A percentile compares a stretch with the other conserved stretches of the same genome.
Evolutionary conservation across 1,140 invertebrate genomes (phyloP).

Genomic region (Drosophila nebulosa): DNA sequence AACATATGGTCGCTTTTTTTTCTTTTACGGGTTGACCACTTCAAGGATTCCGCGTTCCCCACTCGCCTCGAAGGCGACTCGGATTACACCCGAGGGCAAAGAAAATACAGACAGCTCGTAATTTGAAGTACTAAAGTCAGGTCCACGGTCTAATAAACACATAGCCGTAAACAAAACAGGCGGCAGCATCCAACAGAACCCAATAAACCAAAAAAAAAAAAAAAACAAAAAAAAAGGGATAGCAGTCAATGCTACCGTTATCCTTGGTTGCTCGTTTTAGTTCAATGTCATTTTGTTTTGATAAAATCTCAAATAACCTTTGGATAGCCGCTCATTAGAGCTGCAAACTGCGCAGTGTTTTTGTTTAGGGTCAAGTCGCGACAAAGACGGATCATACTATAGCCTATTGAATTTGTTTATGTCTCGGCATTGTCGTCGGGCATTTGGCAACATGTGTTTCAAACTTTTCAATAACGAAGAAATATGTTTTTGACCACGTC

Average conservation of each 20-base stretch:
- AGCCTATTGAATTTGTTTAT: conserved; percentile 54
- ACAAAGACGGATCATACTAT: conserved; percentile 47
- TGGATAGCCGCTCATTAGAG: conserved; percentile 55
- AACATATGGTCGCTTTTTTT: conserved; percentile 32
- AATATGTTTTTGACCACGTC: not conserved
- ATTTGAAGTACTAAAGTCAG: conserved; percentile 43
- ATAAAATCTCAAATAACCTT: conserved; percentile 73
- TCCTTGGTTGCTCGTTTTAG: conserved; percentile 22
- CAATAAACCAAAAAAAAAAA: conserved; percentile 26
- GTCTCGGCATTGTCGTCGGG: conserved; percentile 39
- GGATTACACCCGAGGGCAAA: conserved; percentile 31
- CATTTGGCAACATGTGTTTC: conserved; percentile 57
- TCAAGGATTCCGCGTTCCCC: conserved; percentile 49
- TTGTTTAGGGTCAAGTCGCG: conserved; percentile 57
- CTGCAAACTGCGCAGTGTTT: conserved; percentile 31
- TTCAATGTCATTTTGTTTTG: conserved; percentile 56
- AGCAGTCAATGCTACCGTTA: conserved; percentile 58
- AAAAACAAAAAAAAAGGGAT: conserved; percentile 32
- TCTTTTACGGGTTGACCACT: conserved; percentile 62
- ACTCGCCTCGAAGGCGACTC: conserved; percentile 29
- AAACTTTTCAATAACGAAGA: conserved; percentile 1
- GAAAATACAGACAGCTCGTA: conserved; percentile 20
- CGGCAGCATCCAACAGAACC: conserved; percentile 48
- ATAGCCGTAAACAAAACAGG: conserved; percentile 63
- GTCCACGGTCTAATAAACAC: conserved; percentile 59